phyloP scores from a whole-genome alignment of 2,113 vertebrate genomes.

The Cyanoramphus novaezelandiae region DNA sequence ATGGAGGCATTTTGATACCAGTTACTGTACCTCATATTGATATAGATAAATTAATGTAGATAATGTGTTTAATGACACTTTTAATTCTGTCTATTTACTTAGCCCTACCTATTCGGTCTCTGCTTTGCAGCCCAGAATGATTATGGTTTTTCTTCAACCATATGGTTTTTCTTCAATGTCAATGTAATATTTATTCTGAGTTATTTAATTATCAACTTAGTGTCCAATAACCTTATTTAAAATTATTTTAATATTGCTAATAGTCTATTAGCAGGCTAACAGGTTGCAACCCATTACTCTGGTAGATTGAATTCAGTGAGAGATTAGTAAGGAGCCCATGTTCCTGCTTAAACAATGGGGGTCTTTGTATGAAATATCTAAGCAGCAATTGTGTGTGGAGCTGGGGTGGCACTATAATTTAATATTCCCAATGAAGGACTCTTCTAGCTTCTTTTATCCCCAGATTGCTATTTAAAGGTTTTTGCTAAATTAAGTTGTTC shows the following conservation, averaged over 20 bases:
- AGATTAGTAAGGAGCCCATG: background rate
- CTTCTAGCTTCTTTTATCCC: background rate
- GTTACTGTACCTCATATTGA: slow-evolving; percentile 20
- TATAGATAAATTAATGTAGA: slow-evolving; percentile 1
- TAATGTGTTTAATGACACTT: slow-evolving; percentile 6
- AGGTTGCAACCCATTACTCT: slow-evolving; percentile 24
- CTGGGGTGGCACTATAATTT: slow-evolving; percentile 18
- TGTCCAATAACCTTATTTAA: background rate
- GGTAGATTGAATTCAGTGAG: background rate
- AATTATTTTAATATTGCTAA: background rate
- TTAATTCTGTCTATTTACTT: background rate
- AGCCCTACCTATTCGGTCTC: background rate
- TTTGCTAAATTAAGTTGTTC: background rate
- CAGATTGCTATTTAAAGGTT: background rate
- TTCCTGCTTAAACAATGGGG: slow-evolving; percentile 9
- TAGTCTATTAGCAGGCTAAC: background rate
- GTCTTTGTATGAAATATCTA: slow-evolving; percentile 37
- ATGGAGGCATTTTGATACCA: slow-evolving; percentile 39
- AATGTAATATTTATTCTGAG: background rate
- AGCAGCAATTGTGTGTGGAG: slow-evolving; percentile 17
- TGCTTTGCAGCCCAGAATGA: background rate
- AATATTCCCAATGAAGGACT: background rate
- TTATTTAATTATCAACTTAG: background rate
- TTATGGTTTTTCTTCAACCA: background rate
- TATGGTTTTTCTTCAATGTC: background rate